Evolutionary conservation across 1,140 invertebrate species (phyloP), one percentile per base, ranked within the genome.

Genomic region (Diachasmimorpha longicaudata): DNA sequence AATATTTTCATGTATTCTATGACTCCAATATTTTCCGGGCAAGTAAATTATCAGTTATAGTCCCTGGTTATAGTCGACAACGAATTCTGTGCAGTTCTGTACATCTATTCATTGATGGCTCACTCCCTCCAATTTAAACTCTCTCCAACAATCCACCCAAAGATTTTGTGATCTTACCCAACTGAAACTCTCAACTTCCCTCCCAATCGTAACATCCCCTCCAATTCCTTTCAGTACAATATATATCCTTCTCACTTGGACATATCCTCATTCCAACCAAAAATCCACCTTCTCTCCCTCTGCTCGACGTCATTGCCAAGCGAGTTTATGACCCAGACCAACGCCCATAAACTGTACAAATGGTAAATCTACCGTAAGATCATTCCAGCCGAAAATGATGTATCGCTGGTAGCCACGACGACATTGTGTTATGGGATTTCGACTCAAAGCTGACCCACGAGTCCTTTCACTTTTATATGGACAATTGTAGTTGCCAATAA

Each of bases 371-470:
- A 89, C 82, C 87, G 88, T 88, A 86, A 89, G 86, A 87, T 86
- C 87, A 89, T 87, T 82, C 87, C 87, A 89, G 85, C 87, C 86
- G 88, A 89, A 89, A 89, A 89, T 89, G 88, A 89, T 89, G 85
- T 89, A 89, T 89, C 84, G 86, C 85, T 82, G 82, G 82, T 86
- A 77, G 19, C 78, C 52, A 67, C 75, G 42, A 67, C 42, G 58
- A 48, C 23, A 31, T 55, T 55, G 14, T n/a, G 48, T 21, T 55
- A 66, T 66, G 58, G 58, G 14, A 31, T 66, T 23, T 25, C 13
- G 25, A 23, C 25, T 1, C 23, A 25, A 25, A 31, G 13, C 36
- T 66, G 58, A 66, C 23, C 58, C 58, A 1, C 23, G 23, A 31
- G 8, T 75, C 48, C n/a, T 19, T 55, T 55, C 19, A 55, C 48